Percentiles rank a stretch among this genome's conserved stretches.
Conservation (phyloP, 2,888 invertebrate genomes). For the Melinaea menophilus region DNA sequence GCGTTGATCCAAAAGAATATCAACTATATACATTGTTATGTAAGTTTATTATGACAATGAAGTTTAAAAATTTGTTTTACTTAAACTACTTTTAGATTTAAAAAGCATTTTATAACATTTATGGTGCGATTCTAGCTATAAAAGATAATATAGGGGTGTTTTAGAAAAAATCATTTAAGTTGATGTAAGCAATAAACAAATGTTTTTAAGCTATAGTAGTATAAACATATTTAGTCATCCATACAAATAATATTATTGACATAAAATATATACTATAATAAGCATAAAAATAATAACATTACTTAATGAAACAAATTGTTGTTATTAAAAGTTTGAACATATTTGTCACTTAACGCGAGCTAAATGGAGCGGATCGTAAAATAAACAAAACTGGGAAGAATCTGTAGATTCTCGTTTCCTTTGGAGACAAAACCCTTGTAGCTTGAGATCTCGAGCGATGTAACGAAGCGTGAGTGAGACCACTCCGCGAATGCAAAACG, state of each 20-base stretch:
- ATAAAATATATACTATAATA: too few relatives aligned
- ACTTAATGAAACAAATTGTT: too few relatives aligned
- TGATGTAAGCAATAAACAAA: neutral
- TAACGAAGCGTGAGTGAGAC: conserved; percentile 63
- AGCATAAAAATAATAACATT: too few relatives aligned
- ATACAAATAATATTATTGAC: neutral
- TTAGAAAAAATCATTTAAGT: too few relatives aligned
- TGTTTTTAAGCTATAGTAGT: neutral
- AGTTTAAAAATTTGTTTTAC: neutral
- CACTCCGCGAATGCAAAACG: conserved; percentile 55
- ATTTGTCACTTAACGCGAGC: neutral
- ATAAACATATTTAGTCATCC: neutral
- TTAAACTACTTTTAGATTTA: too few relatives aligned
- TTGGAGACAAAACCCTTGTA: conserved; percentile 59
- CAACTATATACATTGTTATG: conserved; percentile 28
- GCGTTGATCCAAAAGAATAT: conserved; percentile 26
- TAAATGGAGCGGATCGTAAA: conserved; percentile 15
- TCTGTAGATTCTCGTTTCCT: conserved; percentile 55
- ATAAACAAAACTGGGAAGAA: conserved; percentile 35
- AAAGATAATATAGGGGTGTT: too few relatives aligned
- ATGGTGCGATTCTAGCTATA: too few relatives aligned
- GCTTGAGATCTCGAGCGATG: conserved; percentile 39
- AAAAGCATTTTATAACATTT: too few relatives aligned
- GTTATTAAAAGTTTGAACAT: neutral
- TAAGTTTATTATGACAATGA: conserved; percentile 11